Conservation (phyloP, 2,113 vertebrate genomes). For the Dipodomys ordii region DNA sequence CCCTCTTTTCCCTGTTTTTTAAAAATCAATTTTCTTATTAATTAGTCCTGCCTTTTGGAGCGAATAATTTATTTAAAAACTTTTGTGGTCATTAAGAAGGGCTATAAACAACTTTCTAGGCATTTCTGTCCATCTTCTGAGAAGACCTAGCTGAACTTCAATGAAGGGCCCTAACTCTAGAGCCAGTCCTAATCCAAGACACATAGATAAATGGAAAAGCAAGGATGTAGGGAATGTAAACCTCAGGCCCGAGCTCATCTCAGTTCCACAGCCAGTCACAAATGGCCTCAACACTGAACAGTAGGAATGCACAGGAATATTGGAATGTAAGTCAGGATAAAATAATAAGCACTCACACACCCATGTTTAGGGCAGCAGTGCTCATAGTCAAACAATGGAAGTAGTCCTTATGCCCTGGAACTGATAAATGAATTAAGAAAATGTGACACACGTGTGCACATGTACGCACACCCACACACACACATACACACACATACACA, state of each 20-base stretch:
- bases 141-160: neutral
- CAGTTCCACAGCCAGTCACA: neutral
- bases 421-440: too few relatives aligned
- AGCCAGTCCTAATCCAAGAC: neutral
- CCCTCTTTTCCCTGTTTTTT: too few relatives aligned
- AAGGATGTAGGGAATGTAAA: neutral
- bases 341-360: too few relatives aligned
- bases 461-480: too few relatives aligned
- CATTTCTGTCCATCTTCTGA: neutral
- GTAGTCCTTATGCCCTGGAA: too few relatives aligned
- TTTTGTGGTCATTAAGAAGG: constrained; percentile 25
- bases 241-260: neutral
- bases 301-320: neutral
- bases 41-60: constrained; percentile 77
- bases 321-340: neutral
- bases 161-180: neutral
- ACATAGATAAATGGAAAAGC: neutral
- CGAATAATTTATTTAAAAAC: constrained; percentile 63
- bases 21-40: constrained; percentile 40
- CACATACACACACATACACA: too few relatives aligned
- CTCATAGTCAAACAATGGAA: too few relatives aligned
- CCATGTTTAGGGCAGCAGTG: too few relatives aligned
- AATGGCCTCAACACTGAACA: neutral
- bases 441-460: too few relatives aligned
- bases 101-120: neutral